Evolutionary conservation across 2,888 invertebrate genomes (phyloP).

Genomic region (Parapristionchus giblindavisi): DNA sequence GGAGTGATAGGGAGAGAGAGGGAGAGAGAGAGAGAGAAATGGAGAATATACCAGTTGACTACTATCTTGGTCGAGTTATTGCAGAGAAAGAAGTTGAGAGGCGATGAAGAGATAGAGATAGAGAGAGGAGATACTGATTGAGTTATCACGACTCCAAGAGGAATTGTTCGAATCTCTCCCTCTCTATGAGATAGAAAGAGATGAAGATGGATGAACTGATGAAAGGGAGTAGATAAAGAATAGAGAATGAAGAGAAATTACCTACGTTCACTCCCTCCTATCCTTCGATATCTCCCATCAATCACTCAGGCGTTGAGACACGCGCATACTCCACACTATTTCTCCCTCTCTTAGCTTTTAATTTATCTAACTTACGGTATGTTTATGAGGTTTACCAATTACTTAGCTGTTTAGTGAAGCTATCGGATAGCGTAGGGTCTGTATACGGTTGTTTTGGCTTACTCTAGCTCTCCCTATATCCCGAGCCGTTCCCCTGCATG

Average conservation of each 20-base stretch:
- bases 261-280: neutral
- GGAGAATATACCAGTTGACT: too few species aligned
- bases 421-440: too few species aligned
- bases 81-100: too few species aligned
- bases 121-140: neutral
- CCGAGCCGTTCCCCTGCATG: too few species aligned
- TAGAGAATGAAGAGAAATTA: neutral
- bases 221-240: neutral
- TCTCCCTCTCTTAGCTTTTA: too few species aligned
- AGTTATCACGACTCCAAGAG: neutral
- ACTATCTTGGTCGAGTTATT: too few species aligned
- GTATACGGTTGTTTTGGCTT: too few species aligned
- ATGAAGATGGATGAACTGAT: slow-evolving; percentile 1
- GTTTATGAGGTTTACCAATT: too few species aligned
- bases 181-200: neutral
- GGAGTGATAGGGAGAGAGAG: neutral
- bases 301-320: neutral
- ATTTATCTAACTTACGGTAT: too few species aligned
- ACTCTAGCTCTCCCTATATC: too few species aligned
- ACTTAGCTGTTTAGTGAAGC: too few species aligned
- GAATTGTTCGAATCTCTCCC: neutral
- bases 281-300: neutral
- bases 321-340: too few species aligned
- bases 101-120: neutral
- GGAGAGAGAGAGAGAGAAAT: neutral